Evolutionary conservation across 2,113 vertebrate species (phyloP).

Genomic region (Rhodinocichla rosea): DNA sequence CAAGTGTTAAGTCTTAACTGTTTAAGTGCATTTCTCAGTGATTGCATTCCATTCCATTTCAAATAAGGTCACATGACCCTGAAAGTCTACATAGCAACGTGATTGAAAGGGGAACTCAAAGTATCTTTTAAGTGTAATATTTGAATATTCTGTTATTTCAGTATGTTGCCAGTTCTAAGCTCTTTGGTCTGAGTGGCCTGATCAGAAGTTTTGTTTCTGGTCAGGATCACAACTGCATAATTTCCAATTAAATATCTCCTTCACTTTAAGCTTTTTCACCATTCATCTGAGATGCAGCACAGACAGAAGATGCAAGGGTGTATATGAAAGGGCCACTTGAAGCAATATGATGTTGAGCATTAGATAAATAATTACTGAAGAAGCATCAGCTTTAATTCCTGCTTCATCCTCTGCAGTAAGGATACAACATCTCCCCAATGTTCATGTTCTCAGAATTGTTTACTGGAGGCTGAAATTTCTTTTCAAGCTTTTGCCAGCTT

Average conservation of each 20-base stretch:
- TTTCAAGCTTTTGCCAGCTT: background rate
- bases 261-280: background rate
- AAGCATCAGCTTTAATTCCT: background rate
- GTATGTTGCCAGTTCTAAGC: background rate
- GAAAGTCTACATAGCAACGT: background rate
- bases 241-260: background rate
- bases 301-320: background rate
- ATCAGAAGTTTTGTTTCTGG: background rate
- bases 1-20: background rate
- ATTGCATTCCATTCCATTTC: background rate
- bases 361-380: background rate
- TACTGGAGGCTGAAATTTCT: background rate
- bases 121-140: background rate
- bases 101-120: background rate
- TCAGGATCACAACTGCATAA: background rate
- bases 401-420: background rate
- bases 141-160: constrained; percentile 17
- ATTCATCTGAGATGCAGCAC: background rate
- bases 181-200: background rate
- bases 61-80: background rate
- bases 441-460: background rate
- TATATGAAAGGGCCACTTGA: background rate
- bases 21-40: background rate
- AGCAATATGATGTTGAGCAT: background rate
- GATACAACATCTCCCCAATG: background rate